phyloP scores from a whole-genome alignment of 1,140 invertebrate genomes.

The Choristoneura fumiferana region DNA sequence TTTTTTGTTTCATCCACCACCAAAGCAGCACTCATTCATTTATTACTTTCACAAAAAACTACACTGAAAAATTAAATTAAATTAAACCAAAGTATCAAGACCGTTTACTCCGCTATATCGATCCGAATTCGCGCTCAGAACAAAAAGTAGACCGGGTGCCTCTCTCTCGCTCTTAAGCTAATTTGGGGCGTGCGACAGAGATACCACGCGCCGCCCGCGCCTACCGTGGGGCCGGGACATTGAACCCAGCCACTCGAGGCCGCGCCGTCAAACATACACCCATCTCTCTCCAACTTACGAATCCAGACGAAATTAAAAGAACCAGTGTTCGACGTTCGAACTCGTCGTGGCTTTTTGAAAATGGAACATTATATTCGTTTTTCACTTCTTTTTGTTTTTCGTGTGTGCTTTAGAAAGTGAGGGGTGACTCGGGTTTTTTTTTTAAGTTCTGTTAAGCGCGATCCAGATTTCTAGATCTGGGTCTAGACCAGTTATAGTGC shows the following conservation, averaged over 20 bases:
- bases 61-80: too few species aligned
- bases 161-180: slow-evolving; percentile 17
- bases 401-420: slow-evolving; percentile 1
- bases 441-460: too few species aligned
- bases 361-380: background rate
- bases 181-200: background rate
- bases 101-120: slow-evolving; percentile 7
- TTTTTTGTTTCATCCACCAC: too few species aligned
- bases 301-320: background rate
- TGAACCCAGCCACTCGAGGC: slow-evolving; percentile 49
- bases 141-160: slow-evolving; percentile 17
- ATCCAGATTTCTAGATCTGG: too few species aligned
- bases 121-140: slow-evolving; percentile 19
- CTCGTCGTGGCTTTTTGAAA: slow-evolving; percentile 6
- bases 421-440: background rate
- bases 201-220: slow-evolving; percentile 1
- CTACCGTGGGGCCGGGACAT: slow-evolving; percentile 52
- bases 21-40: too few species aligned
- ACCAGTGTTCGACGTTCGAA: background rate
- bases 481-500: too few species aligned
- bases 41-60: too few species aligned
- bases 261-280: slow-evolving; percentile 38
- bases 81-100: slow-evolving; percentile 22
- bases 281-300: slow-evolving; percentile 33
- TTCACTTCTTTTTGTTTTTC: background rate